Conservation (phyloP, 2,797 vertebrate genomes). For the Pagetopsis macropterus region DNA sequence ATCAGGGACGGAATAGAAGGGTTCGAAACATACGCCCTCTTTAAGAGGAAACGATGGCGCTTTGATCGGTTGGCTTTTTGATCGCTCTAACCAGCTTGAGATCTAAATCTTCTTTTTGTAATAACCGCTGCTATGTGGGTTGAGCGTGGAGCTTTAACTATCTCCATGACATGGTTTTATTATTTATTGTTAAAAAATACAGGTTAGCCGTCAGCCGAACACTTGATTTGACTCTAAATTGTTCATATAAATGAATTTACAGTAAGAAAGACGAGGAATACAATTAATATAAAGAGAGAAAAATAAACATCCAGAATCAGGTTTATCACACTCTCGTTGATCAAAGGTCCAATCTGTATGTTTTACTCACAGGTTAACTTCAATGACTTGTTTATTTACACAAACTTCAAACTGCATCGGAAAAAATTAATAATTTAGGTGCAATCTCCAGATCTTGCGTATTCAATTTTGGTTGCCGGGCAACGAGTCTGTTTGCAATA, state of each 20-base stretch:
- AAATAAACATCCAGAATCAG: no score
- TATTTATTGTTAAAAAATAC: not conserved
- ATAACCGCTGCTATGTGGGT: not conserved
- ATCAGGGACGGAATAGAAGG: constrained; percentile 54
- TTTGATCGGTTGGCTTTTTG: constrained; percentile 41
- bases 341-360: not conserved
- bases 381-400: not conserved
- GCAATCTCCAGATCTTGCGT: no score
- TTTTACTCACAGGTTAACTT: not conserved
- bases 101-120: not conserved
- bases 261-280: not conserved
- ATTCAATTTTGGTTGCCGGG: no score
- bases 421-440: not conserved
- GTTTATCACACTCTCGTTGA: no score
- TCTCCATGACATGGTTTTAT: not conserved
- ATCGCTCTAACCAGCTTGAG: not conserved
- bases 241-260: not conserved
- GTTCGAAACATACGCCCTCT: constrained; percentile 3
- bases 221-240: not conserved
- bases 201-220: not conserved
- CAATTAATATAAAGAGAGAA: no score
- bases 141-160: not conserved
- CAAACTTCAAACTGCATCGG: not conserved
- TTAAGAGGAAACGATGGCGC: not conserved
- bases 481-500: not conserved